phyloP scores from a whole-genome alignment of 2,113 vertebrate species.

The Caranx melampygus region DNA sequence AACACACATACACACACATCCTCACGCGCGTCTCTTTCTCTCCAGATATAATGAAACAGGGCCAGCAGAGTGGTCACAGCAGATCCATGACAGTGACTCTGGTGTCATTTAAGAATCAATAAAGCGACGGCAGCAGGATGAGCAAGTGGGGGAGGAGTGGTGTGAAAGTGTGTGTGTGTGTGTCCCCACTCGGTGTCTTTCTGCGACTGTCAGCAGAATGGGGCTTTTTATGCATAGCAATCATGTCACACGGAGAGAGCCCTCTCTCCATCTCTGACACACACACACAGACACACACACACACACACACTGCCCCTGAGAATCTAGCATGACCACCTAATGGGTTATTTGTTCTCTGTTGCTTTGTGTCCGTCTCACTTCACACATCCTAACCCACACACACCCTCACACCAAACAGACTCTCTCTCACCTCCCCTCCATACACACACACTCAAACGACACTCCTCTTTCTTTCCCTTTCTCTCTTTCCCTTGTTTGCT shows the following conservation, averaged over 20 bases:
- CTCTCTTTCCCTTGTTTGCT: not conserved
- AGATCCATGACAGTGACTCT: conserved; percentile 76
- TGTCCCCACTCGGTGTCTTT: conserved; percentile 72
- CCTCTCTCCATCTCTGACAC: conserved; percentile 46
- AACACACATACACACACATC: not conserved
- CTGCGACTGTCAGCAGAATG: conserved; percentile 78
- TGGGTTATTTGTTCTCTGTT: conserved; percentile 61
- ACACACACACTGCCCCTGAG: conserved; percentile 26
- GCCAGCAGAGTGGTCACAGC: conserved; percentile 69
- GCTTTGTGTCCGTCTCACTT: conserved; percentile 48
- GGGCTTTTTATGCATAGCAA: conserved; percentile 70
- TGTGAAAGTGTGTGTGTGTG: conserved; percentile 46
- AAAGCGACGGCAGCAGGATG: conserved; percentile 63
- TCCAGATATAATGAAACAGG: conserved; percentile 63
- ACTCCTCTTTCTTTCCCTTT: not conserved
- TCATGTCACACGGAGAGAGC: conserved; percentile 67
- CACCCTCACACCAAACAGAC: conserved; percentile 5
- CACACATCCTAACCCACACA: conserved; percentile 15
- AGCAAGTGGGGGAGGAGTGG: conserved; percentile 17
- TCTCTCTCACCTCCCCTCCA: not conserved
- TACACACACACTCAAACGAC: not conserved
- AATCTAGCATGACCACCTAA: conserved; percentile 55
- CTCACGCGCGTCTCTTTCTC: conserved; percentile 2
- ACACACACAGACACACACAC: conserved; percentile 12
- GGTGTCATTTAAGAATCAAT: conserved; percentile 83